Base-by-base conservation (phyloP, 2,888 invertebrate species). In the Dermolepida albohirtum region DNA sequence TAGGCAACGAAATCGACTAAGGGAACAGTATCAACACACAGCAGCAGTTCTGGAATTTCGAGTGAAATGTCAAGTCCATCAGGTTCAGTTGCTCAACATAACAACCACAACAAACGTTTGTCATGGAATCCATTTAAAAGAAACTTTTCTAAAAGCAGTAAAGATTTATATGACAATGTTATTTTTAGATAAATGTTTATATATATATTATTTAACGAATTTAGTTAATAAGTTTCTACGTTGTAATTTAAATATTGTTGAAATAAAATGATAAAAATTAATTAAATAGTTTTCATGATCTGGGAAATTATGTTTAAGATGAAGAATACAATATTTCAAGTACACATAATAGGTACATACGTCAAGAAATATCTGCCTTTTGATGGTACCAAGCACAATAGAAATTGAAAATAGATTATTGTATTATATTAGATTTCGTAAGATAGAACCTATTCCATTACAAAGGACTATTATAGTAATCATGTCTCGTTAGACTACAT, bases 71-170 rank as follows among this genome's bases (percentile, higher is more conserved):
- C 87, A 40, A 87, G 87, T 81, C 87, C 87, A 27, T 84, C 86
- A 2, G 87, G 87, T 54, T 87, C 87, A 10, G 84, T 87, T 69
- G 85, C 87, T 27, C 83, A 83, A 72, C 83, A 83, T 59, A 75
- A 78, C 29, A 74, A 73, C 64, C 74, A 72, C 66, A 74, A 72
- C 65, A 74, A 76, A 51, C 67, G 80, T 47, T 73, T 81, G 34
- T 79, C 87, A 40, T 92, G 92, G 92, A 92, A 92, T 80, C 91
- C 91, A 0, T 92, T 92, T 84, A 87, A 90, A 70, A 85, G 90
- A 55, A 87, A 90, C 73, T 85, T 87, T 1, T 79, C 85, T 0
- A 78, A 86, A 49, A 62, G 41, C 40, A 88, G 86, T 78, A 86
- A 83, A 75, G 82, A 82, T 73, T 82, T 80, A 70, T 83, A 79